phyloP scores from a whole-genome alignment of 1,140 invertebrate genomes.

The Heliconius congener region DNA sequence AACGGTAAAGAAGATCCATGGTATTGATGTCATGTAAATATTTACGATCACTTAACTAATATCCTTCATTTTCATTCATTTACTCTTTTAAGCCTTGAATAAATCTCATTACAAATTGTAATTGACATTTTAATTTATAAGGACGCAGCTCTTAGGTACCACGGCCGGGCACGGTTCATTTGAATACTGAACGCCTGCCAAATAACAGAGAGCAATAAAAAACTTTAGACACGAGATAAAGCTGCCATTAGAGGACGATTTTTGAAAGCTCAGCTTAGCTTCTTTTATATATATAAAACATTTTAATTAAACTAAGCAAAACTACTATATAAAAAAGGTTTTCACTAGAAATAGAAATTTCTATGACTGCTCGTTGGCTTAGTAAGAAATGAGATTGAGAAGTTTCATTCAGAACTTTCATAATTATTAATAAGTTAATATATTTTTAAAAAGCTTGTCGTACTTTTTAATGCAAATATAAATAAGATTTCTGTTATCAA shows the following conservation, averaged over 20 bases:
- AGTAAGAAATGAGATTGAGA: not conserved
- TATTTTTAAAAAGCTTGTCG: not conserved
- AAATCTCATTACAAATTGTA: conserved; percentile 18
- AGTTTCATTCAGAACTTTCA: conserved; percentile 1
- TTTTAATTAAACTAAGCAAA: not conserved
- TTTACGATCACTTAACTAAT: not conserved
- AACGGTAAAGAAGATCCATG: too few relatives aligned
- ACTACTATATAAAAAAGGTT: not conserved
- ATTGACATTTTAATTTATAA: conserved; percentile 27
- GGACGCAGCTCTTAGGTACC: conserved; percentile 12
- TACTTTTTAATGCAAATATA: not conserved
- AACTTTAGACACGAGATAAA: conserved; percentile 23
- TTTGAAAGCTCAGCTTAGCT: not conserved
- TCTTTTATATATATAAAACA: not conserved
- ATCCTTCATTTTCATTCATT: not conserved
- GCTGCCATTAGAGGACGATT: conserved; percentile 19
- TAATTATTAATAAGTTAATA: not conserved
- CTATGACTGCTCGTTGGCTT: not conserved
- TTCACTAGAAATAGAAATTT: not conserved
- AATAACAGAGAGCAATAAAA: conserved; percentile 19
- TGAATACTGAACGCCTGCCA: conserved; percentile 25
- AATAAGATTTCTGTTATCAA: not conserved
- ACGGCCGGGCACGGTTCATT: conserved; percentile 20
- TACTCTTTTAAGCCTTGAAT: not conserved
- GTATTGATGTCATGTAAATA: not conserved